Evolutionary conservation across 2,888 invertebrate species (phyloP).

Genomic region (Drosophila subquinaria): DNA sequence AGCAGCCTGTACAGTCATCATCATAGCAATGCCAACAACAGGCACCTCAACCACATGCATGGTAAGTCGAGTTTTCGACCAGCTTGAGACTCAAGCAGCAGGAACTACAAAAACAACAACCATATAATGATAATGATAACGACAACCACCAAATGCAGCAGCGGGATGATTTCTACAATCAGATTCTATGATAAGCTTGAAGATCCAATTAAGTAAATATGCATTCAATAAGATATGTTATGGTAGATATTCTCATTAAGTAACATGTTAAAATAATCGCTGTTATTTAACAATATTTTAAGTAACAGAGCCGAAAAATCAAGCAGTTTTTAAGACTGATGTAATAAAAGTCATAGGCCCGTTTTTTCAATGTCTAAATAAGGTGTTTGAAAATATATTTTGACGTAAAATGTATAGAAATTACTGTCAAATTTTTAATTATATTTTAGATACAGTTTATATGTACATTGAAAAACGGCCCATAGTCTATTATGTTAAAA

Average conservation of each 20-base stretch:
- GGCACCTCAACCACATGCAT: conserved; percentile 77
- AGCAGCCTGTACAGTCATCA: conserved; percentile 67
- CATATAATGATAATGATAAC: conserved; percentile 8
- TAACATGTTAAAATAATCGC: not conserved
- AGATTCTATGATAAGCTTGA: not conserved
- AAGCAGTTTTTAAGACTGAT: not conserved
- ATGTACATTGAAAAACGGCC: no score
- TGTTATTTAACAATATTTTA: not conserved
- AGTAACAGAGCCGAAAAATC: not conserved
- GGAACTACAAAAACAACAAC: not conserved
- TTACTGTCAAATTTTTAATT: no score
- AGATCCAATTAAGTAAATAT: not conserved
- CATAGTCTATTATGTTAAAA: not conserved
- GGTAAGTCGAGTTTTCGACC: conserved; percentile 68
- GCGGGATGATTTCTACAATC: not conserved
- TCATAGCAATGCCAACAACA: conserved; percentile 58
- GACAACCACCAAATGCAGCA: conserved; percentile 22
- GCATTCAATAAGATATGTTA: not conserved
- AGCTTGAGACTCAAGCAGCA: not conserved
- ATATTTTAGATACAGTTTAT: no score
- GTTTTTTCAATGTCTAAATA: no score
- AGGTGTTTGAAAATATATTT: no score
- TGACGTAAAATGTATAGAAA: no score
- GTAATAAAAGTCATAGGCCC: no score
- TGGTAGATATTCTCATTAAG: not conserved